These are phyloP conservation scores for Tortricodes alternella DNA, from an alignment of 2,888 invertebrate species.

Conservation along the genomic window DNA sequence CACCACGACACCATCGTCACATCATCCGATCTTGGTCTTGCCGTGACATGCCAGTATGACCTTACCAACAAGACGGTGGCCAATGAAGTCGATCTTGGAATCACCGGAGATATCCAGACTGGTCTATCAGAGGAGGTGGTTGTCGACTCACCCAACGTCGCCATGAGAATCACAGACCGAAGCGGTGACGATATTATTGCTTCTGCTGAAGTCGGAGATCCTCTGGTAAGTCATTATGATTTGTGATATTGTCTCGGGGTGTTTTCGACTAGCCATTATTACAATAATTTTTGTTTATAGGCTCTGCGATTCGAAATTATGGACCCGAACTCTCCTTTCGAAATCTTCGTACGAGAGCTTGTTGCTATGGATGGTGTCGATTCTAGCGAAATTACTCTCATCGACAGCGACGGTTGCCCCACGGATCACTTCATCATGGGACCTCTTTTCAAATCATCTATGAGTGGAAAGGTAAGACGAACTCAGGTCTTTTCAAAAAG, in stretches of 20 bases:
- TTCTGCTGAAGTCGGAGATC: constrained; percentile 96
- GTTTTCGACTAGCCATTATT: background rate
- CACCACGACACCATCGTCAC: constrained; percentile 98
- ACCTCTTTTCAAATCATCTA: constrained; percentile 91
- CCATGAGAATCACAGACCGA: constrained; percentile 95
- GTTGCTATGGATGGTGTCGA: constrained; percentile 97
- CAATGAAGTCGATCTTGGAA: constrained; percentile 94
- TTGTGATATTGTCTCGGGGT: background rate
- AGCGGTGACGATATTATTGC: constrained; percentile 92
- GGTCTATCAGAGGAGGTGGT: constrained; percentile 94
- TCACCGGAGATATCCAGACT: constrained; percentile 93
- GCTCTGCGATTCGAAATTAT: constrained; percentile 95
- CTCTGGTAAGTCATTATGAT: constrained; percentile 77
- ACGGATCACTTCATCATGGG: constrained; percentile 98
- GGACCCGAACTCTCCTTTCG: constrained; percentile 96
- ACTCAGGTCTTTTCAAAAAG: too few relatives aligned
- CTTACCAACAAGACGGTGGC: constrained; percentile 96
- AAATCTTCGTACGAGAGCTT: constrained; percentile 96
- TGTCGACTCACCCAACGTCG: constrained; percentile 96
- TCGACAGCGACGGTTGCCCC: constrained; percentile 95
- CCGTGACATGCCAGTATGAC: constrained; percentile 97
- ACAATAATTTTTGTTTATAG: constrained; percentile 57
- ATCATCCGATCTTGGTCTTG: constrained; percentile 95
- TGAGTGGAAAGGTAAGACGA: constrained; percentile 90
- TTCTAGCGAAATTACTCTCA: constrained; percentile 94